Evolutionary conservation across 2,888 invertebrate species (phyloP).

Genomic region (Sylvicola cinctus): DNA sequence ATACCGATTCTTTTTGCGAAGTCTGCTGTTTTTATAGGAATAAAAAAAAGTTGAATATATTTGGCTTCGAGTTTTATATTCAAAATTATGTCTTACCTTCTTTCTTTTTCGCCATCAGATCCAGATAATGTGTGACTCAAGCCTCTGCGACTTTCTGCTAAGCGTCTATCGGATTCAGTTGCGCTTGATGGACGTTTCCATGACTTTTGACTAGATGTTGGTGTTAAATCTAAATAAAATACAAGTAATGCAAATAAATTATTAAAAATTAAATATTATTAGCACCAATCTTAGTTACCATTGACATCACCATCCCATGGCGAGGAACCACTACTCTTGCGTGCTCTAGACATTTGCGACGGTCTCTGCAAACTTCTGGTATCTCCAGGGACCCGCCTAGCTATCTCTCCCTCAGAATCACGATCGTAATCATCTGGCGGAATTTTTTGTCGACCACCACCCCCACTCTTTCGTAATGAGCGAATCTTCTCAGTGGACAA

Average conservation of each 20-base stretch:
- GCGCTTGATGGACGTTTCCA: constrained; percentile 38
- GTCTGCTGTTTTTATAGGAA: constrained; percentile 12
- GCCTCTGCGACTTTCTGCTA: constrained; percentile 17
- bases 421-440: constrained; percentile 30
- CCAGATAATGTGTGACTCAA: constrained; percentile 23
- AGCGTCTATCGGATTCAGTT: constrained; percentile 29
- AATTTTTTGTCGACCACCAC: constrained; percentile 17
- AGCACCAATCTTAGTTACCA: no score
- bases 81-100: constrained; percentile 18
- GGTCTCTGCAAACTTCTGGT: constrained; percentile 21
- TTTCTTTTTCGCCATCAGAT: constrained; percentile 34
- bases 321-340: constrained; percentile 25
- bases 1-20: constrained; percentile 28
- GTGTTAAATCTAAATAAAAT: constrained; percentile 4
- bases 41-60: constrained; percentile 1
- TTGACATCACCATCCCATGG: constrained; percentile 34
- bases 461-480: constrained; percentile 19
- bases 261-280: neutral
- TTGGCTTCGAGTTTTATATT: neutral
- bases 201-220: constrained; percentile 17
- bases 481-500: constrained; percentile 19
- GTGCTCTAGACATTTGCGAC: constrained; percentile 11
- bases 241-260: no score
- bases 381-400: constrained; percentile 1
- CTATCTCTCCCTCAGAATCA: constrained; percentile 27